Percentiles rank a stretch among this genome's conserved stretches.
Evolutionary conservation across 2,888 invertebrate genomes (phyloP).

Genomic region (Chelonus formosanus): DNA sequence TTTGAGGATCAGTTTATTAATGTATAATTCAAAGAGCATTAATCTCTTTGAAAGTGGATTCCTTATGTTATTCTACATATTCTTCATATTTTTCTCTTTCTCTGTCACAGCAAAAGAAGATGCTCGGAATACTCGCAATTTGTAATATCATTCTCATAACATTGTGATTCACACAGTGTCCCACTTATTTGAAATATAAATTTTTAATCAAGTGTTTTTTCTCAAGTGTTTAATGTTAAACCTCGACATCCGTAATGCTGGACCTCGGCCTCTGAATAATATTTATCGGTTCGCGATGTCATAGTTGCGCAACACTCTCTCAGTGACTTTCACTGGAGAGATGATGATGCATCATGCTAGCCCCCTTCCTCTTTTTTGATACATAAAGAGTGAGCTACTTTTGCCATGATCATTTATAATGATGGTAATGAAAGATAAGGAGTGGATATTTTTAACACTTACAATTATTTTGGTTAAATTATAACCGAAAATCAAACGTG

Average conservation of each 20-base stretch:
- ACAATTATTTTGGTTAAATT: no score
- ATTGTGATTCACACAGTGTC: no score
- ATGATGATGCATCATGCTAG: slow-evolving; percentile 26
- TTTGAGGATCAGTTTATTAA: no score
- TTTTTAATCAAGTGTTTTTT: not conserved
- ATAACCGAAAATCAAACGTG: not conserved
- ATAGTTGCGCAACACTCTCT: slow-evolving; percentile 37
- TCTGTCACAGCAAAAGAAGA: no score
- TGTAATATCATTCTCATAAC: no score
- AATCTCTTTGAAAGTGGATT: no score
- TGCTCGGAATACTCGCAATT: no score
- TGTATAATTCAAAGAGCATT: no score
- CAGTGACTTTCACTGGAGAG: slow-evolving; percentile 40
- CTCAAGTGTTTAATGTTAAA: not conserved
- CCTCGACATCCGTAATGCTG: not conserved
- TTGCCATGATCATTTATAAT: not conserved
- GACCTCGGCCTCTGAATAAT: slow-evolving; percentile 23
- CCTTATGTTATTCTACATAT: no score
- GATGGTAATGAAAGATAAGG: not conserved
- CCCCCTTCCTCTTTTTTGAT: no score
- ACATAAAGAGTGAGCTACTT: not conserved
- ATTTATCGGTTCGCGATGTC: slow-evolving; percentile 31
- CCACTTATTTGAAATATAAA: no score
- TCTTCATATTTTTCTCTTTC: not conserved
- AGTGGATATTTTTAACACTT: not conserved